These are phyloP conservation scores for Anoplopoma fimbria DNA, from an alignment of 2,113 vertebrate genomes.

Conservation along the genomic window DNA sequence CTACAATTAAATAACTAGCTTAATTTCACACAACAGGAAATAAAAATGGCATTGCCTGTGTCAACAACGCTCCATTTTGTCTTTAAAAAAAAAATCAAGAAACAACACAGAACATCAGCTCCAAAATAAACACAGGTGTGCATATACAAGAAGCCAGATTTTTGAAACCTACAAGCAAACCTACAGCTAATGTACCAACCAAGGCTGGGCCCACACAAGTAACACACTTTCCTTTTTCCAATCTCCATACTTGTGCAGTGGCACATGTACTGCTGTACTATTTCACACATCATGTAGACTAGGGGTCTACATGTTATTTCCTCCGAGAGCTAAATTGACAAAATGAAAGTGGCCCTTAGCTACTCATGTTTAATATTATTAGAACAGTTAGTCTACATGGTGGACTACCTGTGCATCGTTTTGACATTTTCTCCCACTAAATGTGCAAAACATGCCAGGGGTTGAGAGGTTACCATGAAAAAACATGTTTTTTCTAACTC, in stretches of 20 bases:
- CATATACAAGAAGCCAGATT: no score
- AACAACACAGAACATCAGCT: no score
- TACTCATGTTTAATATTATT: neutral
- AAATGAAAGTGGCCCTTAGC: neutral
- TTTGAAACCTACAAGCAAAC: no score
- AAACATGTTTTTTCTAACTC: conserved; percentile 36
- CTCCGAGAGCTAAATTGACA: neutral
- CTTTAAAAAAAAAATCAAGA: no score
- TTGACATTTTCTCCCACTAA: conserved; percentile 46
- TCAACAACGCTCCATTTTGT: no score
- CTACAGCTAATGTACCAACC: no score
- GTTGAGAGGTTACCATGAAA: conserved; percentile 66
- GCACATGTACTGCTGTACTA: neutral
- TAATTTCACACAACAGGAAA: no score
- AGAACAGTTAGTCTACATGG: neutral
- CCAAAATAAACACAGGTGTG: no score
- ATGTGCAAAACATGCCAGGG: conserved; percentile 40
- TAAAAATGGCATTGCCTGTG: no score
- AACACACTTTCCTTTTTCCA: no score
- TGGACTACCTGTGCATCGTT: conserved; percentile 6
- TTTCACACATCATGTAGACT: neutral
- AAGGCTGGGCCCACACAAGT: neutral
- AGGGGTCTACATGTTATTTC: neutral
- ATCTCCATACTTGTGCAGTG: no score
- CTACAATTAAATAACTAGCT: no score